phyloP scores from a whole-genome alignment of 2,113 vertebrate genomes.

The Datnioides undecimradiatus region DNA sequence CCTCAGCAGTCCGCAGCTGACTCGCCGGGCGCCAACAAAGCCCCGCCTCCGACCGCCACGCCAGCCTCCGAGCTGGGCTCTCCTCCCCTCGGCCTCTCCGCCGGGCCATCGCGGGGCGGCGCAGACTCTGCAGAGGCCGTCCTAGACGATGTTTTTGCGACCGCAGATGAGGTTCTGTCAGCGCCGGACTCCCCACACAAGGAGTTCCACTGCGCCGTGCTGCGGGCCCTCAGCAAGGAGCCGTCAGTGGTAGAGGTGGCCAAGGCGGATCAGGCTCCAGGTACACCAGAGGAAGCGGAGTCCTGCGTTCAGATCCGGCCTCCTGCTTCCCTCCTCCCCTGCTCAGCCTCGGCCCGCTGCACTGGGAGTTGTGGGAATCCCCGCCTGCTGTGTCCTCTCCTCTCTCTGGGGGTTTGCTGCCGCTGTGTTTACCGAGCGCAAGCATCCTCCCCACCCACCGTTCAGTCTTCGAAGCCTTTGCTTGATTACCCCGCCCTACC shows the following conservation, averaged over 20 bases:
- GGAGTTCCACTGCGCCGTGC: slow-evolving; percentile 87
- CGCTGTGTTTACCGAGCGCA: slow-evolving; percentile 38
- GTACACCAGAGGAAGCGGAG: slow-evolving; percentile 78
- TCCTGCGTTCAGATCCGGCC: slow-evolving; percentile 50
- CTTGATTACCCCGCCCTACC: slow-evolving; percentile 44
- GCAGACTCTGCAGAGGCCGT: slow-evolving; percentile 9
- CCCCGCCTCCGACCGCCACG: background rate
- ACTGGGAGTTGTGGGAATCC: slow-evolving; percentile 55
- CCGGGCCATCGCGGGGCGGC: background rate
- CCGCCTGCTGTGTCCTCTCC: slow-evolving; percentile 67
- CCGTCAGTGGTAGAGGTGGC: slow-evolving; percentile 53
- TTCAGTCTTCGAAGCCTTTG: slow-evolving; percentile 58
- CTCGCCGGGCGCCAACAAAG: slow-evolving; percentile 36
- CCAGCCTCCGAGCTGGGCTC: slow-evolving; percentile 25
- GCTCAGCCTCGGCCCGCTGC: slow-evolving; percentile 59
- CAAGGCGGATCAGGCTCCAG: slow-evolving; percentile 80
- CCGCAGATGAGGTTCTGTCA: slow-evolving; percentile 39
- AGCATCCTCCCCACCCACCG: slow-evolving; percentile 56
- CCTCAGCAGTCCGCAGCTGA: slow-evolving; percentile 23
- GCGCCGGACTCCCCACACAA: slow-evolving; percentile 79
- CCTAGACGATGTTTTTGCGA: slow-evolving; percentile 59
- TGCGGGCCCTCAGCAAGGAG: slow-evolving; percentile 85
- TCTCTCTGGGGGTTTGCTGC: slow-evolving; percentile 65
- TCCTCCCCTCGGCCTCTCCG: background rate
- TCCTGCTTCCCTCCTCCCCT: slow-evolving; percentile 50